Percentiles rank a stretch among this genome's conserved stretches.
Evolutionary conservation across 2,113 vertebrate genomes (phyloP).

Genomic region (Tragulus kanchil): DNA sequence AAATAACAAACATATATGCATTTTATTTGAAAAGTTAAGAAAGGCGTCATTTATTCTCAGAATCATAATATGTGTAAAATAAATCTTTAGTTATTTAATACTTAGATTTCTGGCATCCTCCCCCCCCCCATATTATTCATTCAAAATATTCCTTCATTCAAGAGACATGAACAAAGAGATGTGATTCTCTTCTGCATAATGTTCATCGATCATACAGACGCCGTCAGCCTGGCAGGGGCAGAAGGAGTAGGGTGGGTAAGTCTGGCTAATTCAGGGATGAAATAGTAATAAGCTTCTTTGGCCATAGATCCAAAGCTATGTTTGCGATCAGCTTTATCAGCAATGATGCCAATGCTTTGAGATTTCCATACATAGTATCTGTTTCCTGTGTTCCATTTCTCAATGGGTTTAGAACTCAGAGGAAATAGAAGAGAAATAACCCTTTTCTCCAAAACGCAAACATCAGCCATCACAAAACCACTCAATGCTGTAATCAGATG

Average conservation of each 20-base stretch:
- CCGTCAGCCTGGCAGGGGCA: not conserved
- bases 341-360: not conserved
- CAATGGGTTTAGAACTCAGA: not conserved
- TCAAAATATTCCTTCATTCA: slow-evolving; percentile 32
- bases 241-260: not conserved
- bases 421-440: not conserved
- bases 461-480: not conserved
- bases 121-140: not conserved
- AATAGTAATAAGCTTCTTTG: not conserved
- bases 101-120: not conserved
- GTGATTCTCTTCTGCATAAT: not conserved
- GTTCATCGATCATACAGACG: no score
- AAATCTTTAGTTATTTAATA: slow-evolving; percentile 42
- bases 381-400: not conserved
- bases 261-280: not conserved
- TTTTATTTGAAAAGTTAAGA: slow-evolving; percentile 58
- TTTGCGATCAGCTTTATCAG: not conserved
- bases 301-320: not conserved
- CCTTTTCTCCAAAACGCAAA: not conserved
- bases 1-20: slow-evolving; percentile 59
- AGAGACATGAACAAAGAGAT: not conserved
- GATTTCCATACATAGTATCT: not conserved
- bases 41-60: not conserved
- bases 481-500: not conserved
- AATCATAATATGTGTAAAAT: not conserved